Conservation (phyloP, 1,140 invertebrate species). For the Sycophila sp. region DNA sequence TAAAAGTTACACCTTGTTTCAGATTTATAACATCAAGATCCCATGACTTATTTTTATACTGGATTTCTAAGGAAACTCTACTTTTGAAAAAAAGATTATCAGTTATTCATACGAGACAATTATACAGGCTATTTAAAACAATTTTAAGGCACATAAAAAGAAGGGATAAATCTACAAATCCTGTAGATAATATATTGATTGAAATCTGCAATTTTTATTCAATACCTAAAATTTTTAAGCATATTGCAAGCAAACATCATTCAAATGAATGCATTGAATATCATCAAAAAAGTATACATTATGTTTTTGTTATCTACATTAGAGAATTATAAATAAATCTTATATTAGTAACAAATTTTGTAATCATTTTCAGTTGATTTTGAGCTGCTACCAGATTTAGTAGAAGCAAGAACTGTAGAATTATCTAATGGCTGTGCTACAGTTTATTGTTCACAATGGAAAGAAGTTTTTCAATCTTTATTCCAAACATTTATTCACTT, state of each 20-base stretch:
- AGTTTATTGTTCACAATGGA: conserved; percentile 71
- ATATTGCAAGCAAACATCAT: conserved; percentile 50
- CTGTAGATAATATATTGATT: conserved; percentile 45
- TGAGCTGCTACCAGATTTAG: conserved; percentile 64
- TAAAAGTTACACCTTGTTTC: too few relatives aligned
- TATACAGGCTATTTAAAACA: conserved; percentile 54
- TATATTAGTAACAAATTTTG: conserved; percentile 44
- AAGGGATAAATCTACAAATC: conserved; percentile 32
- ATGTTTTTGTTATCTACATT: conserved; percentile 34
- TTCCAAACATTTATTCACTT: conserved; percentile 64
- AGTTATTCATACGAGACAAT: conserved; percentile 49
- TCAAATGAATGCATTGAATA: conserved; percentile 44
- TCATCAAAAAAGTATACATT: conserved; percentile 50
- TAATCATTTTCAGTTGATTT: conserved; percentile 62
- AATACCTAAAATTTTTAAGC: conserved; percentile 48
- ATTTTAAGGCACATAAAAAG: conserved; percentile 47
- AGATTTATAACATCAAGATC: conserved; percentile 55
- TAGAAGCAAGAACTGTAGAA: conserved; percentile 65
- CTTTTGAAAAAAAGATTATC: conserved; percentile 55
- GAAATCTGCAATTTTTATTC: conserved; percentile 49
- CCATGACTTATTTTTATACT: conserved; percentile 50
- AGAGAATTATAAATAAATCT: too few relatives aligned
- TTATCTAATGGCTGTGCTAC: conserved; percentile 63
- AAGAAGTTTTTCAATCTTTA: conserved; percentile 62
- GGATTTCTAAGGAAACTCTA: conserved; percentile 54